Evolutionary conservation across 2,113 vertebrate species (phyloP).

Genomic region (Empidonax alnorum): DNA sequence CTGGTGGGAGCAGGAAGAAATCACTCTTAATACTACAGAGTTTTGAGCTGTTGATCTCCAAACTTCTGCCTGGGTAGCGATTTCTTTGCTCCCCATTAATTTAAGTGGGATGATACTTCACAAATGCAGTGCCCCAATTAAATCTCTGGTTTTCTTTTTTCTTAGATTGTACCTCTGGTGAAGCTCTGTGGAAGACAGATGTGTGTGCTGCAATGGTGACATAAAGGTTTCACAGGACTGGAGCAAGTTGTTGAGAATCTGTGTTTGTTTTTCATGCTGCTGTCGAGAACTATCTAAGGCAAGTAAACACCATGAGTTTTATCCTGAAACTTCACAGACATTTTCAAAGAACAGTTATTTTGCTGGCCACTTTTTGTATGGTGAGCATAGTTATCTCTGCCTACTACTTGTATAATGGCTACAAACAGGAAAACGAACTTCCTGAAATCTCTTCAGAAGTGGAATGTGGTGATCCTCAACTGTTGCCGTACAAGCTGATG

Average conservation of each 20-base stretch:
- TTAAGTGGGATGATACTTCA: not conserved
- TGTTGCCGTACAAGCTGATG: conserved; percentile 53
- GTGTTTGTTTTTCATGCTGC: conserved; percentile 63
- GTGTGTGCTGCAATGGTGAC: conserved; percentile 82
- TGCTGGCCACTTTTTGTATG: conserved; percentile 81
- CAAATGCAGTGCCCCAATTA: not conserved
- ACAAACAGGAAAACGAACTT: conserved; percentile 79
- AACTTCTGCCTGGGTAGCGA: not conserved
- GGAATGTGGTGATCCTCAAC: conserved; percentile 75
- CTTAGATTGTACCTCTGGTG: conserved; percentile 63
- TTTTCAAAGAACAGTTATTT: conserved; percentile 82
- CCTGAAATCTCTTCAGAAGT: conserved; percentile 72
- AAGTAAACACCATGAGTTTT: conserved; percentile 77
- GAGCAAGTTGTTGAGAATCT: conserved; percentile 50
- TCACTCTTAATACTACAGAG: not conserved
- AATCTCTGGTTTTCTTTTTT: conserved; percentile 60
- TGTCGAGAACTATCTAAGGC: conserved; percentile 41
- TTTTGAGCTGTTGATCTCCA: not conserved
- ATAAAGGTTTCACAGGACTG: conserved; percentile 73
- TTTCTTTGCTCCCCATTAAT: not conserved
- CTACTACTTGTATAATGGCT: conserved; percentile 81
- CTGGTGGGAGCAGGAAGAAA: not conserved
- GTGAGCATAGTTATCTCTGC: conserved; percentile 83
- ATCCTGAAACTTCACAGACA: conserved; percentile 82
- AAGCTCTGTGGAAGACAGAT: conserved; percentile 56